Conservation (phyloP, 1,140 invertebrate genomes). For the Parasteatoda tepidariorum region DNA sequence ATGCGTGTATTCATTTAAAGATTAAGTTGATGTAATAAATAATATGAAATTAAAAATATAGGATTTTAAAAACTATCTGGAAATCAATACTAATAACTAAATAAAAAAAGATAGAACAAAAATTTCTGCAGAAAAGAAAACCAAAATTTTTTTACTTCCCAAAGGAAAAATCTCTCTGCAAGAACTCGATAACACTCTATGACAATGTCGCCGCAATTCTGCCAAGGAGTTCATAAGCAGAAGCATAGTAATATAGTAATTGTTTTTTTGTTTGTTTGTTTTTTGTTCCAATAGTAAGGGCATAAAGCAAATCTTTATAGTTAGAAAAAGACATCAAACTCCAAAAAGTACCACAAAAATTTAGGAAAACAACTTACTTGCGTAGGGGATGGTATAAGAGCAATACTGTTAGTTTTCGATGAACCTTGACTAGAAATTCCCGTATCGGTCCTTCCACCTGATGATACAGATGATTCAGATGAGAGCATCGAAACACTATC, state of each 20-base stretch:
- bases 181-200: too few species aligned
- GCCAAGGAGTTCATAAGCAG: neutral
- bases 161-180: too few species aligned
- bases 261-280: neutral
- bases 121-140: neutral
- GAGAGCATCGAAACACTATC: slow-evolving; percentile 93
- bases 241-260: neutral
- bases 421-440: slow-evolving; percentile 63
- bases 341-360: neutral
- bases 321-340: neutral
- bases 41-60: too few species aligned
- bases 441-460: slow-evolving; percentile 72
- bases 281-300: too few species aligned
- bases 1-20: too few species aligned
- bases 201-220: too few species aligned
- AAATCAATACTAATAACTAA: neutral
- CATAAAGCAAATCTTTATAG: too few species aligned
- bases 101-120: neutral
- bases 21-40: too few species aligned
- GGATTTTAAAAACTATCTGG: neutral
- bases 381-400: slow-evolving; percentile 65
- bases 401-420: slow-evolving; percentile 64
- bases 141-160: too few species aligned
- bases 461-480: slow-evolving; percentile 89
- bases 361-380: slow-evolving; percentile 61